Percentiles rank a stretch among this genome's conserved stretches.
Conservation (phyloP, 2,113 vertebrate species). For the Lucifuga dentata region DNA sequence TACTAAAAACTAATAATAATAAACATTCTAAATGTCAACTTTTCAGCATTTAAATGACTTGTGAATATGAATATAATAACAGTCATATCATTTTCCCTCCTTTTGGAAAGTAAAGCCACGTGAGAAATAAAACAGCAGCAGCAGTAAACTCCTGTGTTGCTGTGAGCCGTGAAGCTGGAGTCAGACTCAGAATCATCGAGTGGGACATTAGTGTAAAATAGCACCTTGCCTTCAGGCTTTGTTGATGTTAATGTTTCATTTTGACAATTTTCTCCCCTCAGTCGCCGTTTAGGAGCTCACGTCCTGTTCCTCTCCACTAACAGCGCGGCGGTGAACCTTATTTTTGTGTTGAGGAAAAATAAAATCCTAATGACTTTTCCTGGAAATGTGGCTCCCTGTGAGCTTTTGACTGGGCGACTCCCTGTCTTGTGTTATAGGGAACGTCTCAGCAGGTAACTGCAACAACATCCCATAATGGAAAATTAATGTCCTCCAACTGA, state of each 20-base stretch:
- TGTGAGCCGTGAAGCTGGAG: slow-evolving; percentile 51
- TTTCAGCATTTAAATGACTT: too few relatives aligned
- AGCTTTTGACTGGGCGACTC: slow-evolving; percentile 45
- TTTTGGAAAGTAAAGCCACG: too few relatives aligned
- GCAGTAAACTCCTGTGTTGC: slow-evolving; percentile 20
- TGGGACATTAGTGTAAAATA: slow-evolving; percentile 61
- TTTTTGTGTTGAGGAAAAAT: slow-evolving; percentile 15
- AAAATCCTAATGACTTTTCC: slow-evolving; percentile 56
- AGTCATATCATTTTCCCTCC: too few relatives aligned
- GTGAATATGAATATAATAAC: too few relatives aligned
- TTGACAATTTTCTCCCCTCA: slow-evolving; percentile 68
- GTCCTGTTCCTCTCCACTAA: slow-evolving; percentile 65
- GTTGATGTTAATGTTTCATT: slow-evolving; percentile 75
- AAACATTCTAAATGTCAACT: too few relatives aligned
- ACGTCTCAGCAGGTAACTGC: slow-evolving; percentile 77
- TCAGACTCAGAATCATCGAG: slow-evolving; percentile 62
- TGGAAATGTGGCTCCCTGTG: slow-evolving; percentile 44
- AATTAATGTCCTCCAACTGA: slow-evolving; percentile 83
- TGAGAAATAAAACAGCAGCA: too few relatives aligned
- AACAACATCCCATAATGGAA: slow-evolving; percentile 80
- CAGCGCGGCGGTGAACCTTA: slow-evolving; percentile 51
- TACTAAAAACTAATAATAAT: too few relatives aligned
- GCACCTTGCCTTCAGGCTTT: slow-evolving; percentile 69
- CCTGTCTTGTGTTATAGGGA: slow-evolving; percentile 59
- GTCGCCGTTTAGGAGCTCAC: slow-evolving; percentile 57